Conservation (phyloP, 53 echinoderm and acorn worm genomes). For the Antedon mediterranea region DNA sequence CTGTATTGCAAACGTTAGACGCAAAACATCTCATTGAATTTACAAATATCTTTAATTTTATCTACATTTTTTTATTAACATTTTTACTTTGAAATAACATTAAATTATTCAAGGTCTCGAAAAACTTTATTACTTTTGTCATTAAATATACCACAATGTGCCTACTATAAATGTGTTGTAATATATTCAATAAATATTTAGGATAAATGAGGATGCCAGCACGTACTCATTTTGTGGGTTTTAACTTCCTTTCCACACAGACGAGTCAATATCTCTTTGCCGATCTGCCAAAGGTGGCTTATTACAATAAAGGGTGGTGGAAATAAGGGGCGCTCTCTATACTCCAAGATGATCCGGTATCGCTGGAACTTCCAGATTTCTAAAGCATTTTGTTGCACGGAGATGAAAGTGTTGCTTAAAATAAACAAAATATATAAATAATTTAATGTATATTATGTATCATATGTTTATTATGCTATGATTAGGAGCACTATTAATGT, state of each 20-base stretch:
- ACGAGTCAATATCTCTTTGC: conserved; percentile 27
- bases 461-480: too few species aligned
- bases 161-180: too few species aligned
- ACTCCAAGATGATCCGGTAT: conserved; percentile 75
- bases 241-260: conserved; percentile 16
- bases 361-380: conserved; percentile 94
- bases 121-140: too few species aligned
- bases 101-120: too few species aligned
- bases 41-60: too few species aligned
- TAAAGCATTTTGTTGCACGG: conserved; percentile 76
- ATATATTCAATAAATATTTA: not conserved
- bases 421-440: not conserved
- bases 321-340: conserved; percentile 58
- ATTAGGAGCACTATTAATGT: too few species aligned
- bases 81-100: too few species aligned
- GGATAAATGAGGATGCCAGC: not conserved
- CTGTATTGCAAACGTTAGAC: too few species aligned
- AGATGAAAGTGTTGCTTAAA: conserved; percentile 61
- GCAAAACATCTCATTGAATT: too few species aligned
- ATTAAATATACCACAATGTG: too few species aligned
- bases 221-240: conserved; percentile 36
- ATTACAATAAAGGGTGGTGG: conserved; percentile 76
- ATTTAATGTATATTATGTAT: too few species aligned
- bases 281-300: conserved; percentile 45
- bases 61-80: too few species aligned